These are phyloP conservation scores for Camelus dromedarius DNA, from an alignment of 2,113 vertebrate genomes.

Conservation along the genomic window DNA sequence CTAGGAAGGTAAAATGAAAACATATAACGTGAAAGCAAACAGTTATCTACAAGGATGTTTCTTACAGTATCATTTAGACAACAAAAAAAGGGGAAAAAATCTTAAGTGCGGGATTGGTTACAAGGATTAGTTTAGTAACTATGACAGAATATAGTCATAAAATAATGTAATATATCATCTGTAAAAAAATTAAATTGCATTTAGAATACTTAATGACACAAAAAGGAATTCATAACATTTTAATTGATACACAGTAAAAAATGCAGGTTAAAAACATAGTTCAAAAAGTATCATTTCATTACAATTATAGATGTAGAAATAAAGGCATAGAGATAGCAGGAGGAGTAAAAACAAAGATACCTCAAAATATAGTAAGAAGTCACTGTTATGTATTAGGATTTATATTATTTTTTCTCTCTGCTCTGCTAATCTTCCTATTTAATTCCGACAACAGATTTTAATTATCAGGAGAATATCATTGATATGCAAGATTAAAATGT, in stretches of 20 bases:
- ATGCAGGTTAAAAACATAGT: not conserved
- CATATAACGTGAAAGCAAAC: not conserved
- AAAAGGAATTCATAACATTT: not conserved
- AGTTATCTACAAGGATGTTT: not conserved
- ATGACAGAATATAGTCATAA: not conserved
- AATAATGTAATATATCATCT: not conserved
- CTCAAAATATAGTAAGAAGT: not conserved
- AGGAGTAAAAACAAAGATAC: not conserved
- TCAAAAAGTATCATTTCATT: not conserved
- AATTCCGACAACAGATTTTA: not conserved
- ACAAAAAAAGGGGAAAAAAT: not conserved
- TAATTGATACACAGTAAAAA: not conserved
- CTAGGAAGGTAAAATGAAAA: not conserved
- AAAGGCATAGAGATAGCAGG: not conserved
- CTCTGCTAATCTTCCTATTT: not conserved
- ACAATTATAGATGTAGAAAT: conserved; percentile 27
- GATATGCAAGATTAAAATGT: not conserved
- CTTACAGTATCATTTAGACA: not conserved
- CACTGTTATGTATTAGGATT: not conserved
- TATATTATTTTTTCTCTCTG: not conserved
- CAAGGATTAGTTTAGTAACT: not conserved
- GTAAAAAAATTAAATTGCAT: not conserved
- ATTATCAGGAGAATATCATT: not conserved
- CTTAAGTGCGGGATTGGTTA: not conserved
- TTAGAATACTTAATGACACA: conserved; percentile 12